phyloP scores from a whole-genome alignment of 2,113 vertebrate species.

The Tetrax tetrax region DNA sequence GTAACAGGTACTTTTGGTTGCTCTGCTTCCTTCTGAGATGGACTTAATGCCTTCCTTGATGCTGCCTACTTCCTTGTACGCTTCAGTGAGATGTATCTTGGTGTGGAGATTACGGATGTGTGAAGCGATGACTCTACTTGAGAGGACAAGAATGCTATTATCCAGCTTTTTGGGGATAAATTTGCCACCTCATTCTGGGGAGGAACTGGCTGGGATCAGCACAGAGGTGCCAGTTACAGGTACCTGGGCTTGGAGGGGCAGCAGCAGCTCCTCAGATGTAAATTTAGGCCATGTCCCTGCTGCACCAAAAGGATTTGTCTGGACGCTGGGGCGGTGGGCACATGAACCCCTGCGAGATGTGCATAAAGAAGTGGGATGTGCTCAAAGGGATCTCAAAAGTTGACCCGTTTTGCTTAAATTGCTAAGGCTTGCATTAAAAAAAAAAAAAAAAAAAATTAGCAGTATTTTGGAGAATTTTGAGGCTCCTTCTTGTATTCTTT shows the following conservation, averaged over 20 bases:
- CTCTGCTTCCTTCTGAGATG: too few species aligned
- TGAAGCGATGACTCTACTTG: background rate
- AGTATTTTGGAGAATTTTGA: background rate
- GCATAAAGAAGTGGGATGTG: fast-evolving
- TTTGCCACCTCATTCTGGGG: background rate
- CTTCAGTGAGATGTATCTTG: fast-evolving
- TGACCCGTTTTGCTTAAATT: background rate
- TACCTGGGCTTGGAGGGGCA: fast-evolving
- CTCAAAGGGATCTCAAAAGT: background rate
- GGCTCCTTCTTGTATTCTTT: background rate
- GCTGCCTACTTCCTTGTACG: background rate
- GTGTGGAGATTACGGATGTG: background rate
- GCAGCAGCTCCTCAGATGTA: background rate
- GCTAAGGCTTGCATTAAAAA: background rate
- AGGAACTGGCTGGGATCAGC: background rate
- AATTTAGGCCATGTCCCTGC: background rate
- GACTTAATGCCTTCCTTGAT: background rate
- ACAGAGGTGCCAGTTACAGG: background rate
- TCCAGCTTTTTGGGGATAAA: background rate
- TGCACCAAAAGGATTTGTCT: background rate
- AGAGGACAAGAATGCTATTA: background rate
- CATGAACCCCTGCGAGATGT: fast-evolving
- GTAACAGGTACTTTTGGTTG: too few species aligned
- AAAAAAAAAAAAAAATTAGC: too few species aligned
- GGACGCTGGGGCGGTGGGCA: background rate